Conservation (phyloP, 2,113 vertebrate genomes). For the Parotia lawesii region DNA sequence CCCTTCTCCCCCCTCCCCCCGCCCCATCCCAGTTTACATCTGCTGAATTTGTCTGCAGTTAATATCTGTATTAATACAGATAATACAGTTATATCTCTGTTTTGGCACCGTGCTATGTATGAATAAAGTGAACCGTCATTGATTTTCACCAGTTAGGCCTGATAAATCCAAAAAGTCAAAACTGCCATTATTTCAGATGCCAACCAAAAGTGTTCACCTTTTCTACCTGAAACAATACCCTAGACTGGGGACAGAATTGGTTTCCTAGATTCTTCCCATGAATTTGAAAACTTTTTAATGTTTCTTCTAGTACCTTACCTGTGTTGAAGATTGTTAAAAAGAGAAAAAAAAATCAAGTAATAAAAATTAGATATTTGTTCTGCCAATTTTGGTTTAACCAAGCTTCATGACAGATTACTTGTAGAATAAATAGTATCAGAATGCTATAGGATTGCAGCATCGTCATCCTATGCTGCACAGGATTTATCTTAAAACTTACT, state of each 20-base stretch:
- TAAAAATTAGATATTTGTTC: background rate
- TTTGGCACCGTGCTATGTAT: background rate
- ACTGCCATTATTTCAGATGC: background rate
- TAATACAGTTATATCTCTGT: background rate
- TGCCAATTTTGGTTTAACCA: background rate
- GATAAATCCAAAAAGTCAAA: background rate
- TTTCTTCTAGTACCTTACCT: background rate
- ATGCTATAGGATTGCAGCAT: background rate
- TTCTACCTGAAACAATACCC: background rate
- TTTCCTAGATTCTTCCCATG: background rate
- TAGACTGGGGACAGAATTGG: background rate
- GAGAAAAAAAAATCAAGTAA: background rate
- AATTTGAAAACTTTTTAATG: background rate
- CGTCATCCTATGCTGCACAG: background rate
- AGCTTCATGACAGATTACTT: background rate
- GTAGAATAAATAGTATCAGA: background rate
- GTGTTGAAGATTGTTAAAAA: background rate
- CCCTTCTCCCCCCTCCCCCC: too few relatives aligned
- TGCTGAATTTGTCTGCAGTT: background rate
- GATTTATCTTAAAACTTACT: background rate
- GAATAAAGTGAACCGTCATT: background rate
- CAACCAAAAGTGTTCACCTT: background rate
- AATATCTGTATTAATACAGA: background rate
- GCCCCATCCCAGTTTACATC: background rate
- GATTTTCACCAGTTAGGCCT: background rate